phyloP scores from a whole-genome alignment of 2,888 invertebrate species.

The Tachina fera region DNA sequence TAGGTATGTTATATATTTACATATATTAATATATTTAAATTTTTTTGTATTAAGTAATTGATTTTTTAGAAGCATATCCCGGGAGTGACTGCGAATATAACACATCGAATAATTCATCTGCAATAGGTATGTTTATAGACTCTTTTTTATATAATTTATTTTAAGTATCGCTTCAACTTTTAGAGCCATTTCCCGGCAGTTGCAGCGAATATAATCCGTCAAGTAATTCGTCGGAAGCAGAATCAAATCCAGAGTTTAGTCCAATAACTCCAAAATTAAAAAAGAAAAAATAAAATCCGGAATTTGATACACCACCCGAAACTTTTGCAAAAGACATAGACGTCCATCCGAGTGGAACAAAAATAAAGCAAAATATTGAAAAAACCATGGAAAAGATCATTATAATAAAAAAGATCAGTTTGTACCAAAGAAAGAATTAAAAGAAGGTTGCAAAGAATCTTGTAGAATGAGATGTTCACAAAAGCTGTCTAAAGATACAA shows the following conservation, averaged over 20 bases:
- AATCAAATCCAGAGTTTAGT: constrained; percentile 36
- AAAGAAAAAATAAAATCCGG: constrained; percentile 48
- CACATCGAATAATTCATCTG: constrained; percentile 48
- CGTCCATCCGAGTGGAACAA: constrained; percentile 52
- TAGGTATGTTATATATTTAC: no score
- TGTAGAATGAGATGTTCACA: constrained; percentile 55
- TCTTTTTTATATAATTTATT: constrained; percentile 41
- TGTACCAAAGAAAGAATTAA: constrained; percentile 47
- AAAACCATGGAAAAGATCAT: constrained; percentile 51
- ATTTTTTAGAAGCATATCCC: no score
- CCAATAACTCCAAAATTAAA: constrained; percentile 38
- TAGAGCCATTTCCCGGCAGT: no score
- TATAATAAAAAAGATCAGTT: constrained; percentile 48
- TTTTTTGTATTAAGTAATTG: no score
- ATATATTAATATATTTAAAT: no score
- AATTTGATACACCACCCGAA: constrained; percentile 53
- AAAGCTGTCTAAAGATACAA: constrained; percentile 57
- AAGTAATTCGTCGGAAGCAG: constrained; percentile 44
- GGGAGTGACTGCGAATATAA: constrained; percentile 49
- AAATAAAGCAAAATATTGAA: no score
- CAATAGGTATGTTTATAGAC: constrained; percentile 35
- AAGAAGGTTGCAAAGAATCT: constrained; percentile 45
- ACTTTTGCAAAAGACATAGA: constrained; percentile 45
- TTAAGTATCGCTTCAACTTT: no score
- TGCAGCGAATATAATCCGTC: no score